Percentiles rank a stretch among this genome's conserved stretches.
Evolutionary conservation across 1,140 invertebrate genomes (phyloP).

Genomic region (Chironomus tepperi): DNA sequence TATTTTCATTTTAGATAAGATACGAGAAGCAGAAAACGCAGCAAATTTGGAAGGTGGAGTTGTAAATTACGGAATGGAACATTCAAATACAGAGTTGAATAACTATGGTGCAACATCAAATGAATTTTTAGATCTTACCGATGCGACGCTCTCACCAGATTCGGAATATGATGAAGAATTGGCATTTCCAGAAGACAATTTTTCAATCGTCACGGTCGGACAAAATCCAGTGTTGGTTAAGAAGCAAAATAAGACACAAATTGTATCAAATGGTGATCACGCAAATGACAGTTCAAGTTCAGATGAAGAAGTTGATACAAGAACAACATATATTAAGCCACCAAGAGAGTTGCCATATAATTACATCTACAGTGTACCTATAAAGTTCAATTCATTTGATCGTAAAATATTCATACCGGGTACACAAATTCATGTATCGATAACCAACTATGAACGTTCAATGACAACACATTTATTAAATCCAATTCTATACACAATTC

Average conservation of each 20-base stretch:
- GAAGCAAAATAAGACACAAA: constrained; percentile 35
- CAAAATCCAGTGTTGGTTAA: constrained; percentile 42
- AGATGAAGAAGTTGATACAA: constrained; percentile 26
- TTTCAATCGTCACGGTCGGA: constrained; percentile 45
- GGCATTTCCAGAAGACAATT: constrained; percentile 47
- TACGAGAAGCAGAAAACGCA: too few relatives aligned
- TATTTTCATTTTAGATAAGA: too few relatives aligned
- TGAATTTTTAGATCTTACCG: constrained; percentile 24
- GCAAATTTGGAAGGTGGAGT: neutral
- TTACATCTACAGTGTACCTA: constrained; percentile 52
- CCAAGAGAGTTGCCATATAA: constrained; percentile 50
- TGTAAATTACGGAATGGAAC: constrained; percentile 15
- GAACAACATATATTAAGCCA: constrained; percentile 29
- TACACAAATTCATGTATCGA: constrained; percentile 58
- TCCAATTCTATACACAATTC: constrained; percentile 80
- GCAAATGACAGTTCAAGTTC: constrained; percentile 27
- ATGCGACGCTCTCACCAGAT: constrained; percentile 42
- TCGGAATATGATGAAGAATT: constrained; percentile 54
- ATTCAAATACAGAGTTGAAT: constrained; percentile 10
- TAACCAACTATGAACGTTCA: constrained; percentile 64
- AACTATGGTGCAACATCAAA: neutral
- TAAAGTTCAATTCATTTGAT: constrained; percentile 62
- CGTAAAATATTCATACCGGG: constrained; percentile 69
- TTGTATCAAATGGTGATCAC: constrained; percentile 32
- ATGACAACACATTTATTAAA: constrained; percentile 71